Conservation (phyloP, 2,113 vertebrate species). For the Nipponia nippon region DNA sequence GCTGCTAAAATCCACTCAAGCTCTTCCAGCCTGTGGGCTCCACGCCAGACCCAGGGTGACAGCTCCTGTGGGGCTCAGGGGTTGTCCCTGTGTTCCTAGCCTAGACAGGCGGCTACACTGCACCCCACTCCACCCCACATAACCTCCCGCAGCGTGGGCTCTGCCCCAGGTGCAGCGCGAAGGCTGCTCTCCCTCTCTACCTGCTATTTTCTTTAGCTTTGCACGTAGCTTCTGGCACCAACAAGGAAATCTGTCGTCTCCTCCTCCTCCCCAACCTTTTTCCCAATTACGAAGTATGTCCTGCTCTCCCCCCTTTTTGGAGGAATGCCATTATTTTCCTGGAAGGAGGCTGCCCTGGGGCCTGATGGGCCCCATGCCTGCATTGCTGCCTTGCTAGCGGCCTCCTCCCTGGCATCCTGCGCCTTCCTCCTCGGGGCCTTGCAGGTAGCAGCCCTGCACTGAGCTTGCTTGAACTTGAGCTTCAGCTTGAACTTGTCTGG, state of each 20-base stretch:
- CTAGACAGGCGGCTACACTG: fast-evolving
- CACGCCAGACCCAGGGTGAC: not conserved
- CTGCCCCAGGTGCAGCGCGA: fast-evolving
- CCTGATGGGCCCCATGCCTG: fast-evolving
- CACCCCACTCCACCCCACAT: fast-evolving
- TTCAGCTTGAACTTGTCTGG: not conserved
- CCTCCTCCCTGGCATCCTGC: not conserved
- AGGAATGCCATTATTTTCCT: not conserved
- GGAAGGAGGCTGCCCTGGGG: not conserved
- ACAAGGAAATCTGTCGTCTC: fast-evolving
- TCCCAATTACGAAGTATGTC: fast-evolving
- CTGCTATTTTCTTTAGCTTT: not conserved
- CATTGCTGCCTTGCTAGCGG: not conserved
- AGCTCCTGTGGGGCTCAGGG: not conserved
- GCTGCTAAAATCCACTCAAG: not conserved
- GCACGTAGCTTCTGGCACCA: not conserved
- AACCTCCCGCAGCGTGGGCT: not conserved
- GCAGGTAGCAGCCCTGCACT: not conserved
- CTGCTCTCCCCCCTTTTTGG: not conserved
- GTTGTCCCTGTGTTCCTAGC: fast-evolving
- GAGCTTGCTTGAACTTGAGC: not conserved
- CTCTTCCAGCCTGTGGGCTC: not conserved
- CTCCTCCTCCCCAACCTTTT: too few species aligned
- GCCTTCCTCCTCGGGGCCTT: not conserved
- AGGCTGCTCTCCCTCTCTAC: not conserved